Base-by-base conservation (phyloP, 2,113 vertebrate genomes). In the Colistium nudipinnis region DNA sequence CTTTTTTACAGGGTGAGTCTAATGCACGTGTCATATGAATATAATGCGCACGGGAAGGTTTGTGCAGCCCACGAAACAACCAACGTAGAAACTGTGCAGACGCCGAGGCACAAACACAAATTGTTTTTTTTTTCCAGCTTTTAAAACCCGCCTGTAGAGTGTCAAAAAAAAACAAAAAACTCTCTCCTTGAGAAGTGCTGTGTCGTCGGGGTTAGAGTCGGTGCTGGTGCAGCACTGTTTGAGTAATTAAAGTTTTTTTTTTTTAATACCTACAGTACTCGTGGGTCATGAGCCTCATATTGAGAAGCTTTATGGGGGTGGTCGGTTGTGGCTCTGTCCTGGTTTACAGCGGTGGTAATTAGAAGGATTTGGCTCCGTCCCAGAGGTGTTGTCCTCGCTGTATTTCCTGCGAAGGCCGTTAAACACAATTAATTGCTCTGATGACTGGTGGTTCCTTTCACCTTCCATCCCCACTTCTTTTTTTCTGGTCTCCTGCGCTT, bases 261-360 rank as follows among this genome's bases (percentile, higher is more conserved):
- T 54, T 76, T 70, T 68, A 53, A 45, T 25, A 24, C 22, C 36
- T 56, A 16, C 25, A 52, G 27, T 30, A 24, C 56, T 56, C 75
- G 45, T 70, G 44, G 64, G 62, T 74, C 53, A 76, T 25, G 19
- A 48, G 49, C 41, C 20, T 41, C 22, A 64, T 24, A 53, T 22
- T 64, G 43, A 55, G 45, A 45, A 75, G 31, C 56, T 64, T 74
- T 62, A 59, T 4, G 43, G 43, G 41, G 71, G 65, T 72, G 33
- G 20, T 63, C 56, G 36, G 68, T 52, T 82, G 55, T 13, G 36
- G 10, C 44, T 64, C n/a, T 64, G 68, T 74, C 13, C 72, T 64
- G 52, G 77, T 84, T 83, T 74, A 72, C 59, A 57, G 70, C 70
- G n/a, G 54, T 55, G 52, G 66, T 90, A 83, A 89, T 87, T 82